Conservation (phyloP, 1,140 invertebrate species). For the Calliopsis andreniformis region DNA sequence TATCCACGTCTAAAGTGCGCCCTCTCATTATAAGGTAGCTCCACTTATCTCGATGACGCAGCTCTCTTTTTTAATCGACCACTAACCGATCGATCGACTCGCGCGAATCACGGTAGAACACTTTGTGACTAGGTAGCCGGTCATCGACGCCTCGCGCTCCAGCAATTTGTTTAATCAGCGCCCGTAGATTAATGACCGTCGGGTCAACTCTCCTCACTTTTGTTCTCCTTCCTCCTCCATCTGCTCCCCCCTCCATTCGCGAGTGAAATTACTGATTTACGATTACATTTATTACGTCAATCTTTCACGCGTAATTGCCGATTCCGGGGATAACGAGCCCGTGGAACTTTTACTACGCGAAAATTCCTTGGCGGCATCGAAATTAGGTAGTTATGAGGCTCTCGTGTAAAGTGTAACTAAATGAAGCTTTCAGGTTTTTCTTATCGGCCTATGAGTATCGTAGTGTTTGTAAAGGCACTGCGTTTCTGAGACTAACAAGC, state of each 20-base stretch:
- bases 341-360: slow-evolving; percentile 5
- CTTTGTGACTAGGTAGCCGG: slow-evolving; percentile 45
- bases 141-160: slow-evolving; percentile 31
- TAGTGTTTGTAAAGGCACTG: background rate
- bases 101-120: slow-evolving; percentile 50
- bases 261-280: slow-evolving; percentile 49
- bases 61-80: slow-evolving; percentile 57
- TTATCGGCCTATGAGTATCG: background rate
- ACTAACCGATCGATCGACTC: slow-evolving; percentile 57
- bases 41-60: slow-evolving; percentile 63
- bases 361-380: background rate
- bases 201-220: background rate
- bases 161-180: slow-evolving; percentile 58
- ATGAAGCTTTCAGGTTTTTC: slow-evolving; percentile 14
- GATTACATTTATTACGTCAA: slow-evolving; percentile 37
- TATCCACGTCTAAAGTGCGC: slow-evolving; percentile 46
- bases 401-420: background rate
- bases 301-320: slow-evolving; percentile 18
- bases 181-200: slow-evolving; percentile 41
- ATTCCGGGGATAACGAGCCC: slow-evolving; percentile 17
- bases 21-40: slow-evolving; percentile 64
- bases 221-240: background rate
- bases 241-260: background rate
- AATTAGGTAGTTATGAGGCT: background rate
- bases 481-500: background rate